Conservation (phyloP, 2,888 invertebrate genomes). For the Saturnia japonica region DNA sequence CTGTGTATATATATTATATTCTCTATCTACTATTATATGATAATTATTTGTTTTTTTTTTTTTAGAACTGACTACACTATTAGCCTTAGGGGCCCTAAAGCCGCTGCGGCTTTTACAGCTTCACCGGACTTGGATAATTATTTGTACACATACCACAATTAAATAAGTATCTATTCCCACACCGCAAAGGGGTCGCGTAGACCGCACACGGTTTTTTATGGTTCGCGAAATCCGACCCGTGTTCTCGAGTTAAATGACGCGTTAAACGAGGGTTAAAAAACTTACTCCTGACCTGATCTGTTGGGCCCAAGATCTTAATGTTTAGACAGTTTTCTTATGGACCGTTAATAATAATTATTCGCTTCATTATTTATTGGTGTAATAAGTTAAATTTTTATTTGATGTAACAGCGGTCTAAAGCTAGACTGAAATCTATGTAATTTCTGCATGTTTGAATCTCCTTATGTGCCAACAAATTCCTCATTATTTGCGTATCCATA, state of each 20-base stretch:
- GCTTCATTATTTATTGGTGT: neutral
- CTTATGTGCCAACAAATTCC: too few species aligned
- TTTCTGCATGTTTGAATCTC: too few species aligned
- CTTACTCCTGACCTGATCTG: constrained; percentile 38
- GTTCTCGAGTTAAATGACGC: constrained; percentile 51
- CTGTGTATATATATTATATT: neutral
- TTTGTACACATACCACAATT: neutral
- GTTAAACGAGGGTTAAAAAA: constrained; percentile 52
- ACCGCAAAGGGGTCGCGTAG: constrained; percentile 24
- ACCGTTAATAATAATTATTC: constrained; percentile 7
- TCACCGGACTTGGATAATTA: too few species aligned
- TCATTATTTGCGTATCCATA: too few species aligned
- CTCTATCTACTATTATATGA: constrained; percentile 1
- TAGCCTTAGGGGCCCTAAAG: too few species aligned
- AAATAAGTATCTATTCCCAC: constrained; percentile 11
- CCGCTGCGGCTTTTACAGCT: too few species aligned
- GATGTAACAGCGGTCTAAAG: too few species aligned
- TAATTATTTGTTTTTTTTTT: constrained; percentile 2
- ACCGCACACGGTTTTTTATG: constrained; percentile 40
- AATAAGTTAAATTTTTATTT: too few species aligned
- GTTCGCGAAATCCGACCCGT: constrained; percentile 54
- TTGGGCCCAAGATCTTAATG: constrained; percentile 31
- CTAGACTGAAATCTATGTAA: too few species aligned
- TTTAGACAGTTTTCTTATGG: constrained; percentile 32
- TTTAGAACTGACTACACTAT: too few species aligned